Percentiles rank a stretch among this genome's conserved stretches.
Evolutionary conservation across 1,140 invertebrate genomes (phyloP).

Genomic region (Drosophila kepulauana): DNA sequence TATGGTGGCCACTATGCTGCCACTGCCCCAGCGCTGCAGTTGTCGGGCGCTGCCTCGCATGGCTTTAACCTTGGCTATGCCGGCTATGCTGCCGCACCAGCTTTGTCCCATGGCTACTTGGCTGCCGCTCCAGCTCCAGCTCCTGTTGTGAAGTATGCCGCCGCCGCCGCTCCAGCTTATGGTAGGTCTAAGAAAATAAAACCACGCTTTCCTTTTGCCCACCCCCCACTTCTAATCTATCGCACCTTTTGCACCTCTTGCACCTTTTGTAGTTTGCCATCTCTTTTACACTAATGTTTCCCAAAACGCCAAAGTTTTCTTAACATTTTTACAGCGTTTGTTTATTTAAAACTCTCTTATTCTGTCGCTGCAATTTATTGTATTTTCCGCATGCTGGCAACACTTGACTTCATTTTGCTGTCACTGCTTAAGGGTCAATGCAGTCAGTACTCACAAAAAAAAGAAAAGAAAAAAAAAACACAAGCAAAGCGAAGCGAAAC

Average conservation of each 20-base stretch:
- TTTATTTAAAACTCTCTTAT: not conserved
- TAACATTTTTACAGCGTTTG: slow-evolving; percentile 30
- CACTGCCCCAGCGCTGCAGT: slow-evolving; percentile 70
- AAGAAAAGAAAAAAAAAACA: no score
- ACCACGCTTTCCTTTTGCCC: no score
- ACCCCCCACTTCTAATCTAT: not conserved
- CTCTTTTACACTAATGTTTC: slow-evolving; percentile 27
- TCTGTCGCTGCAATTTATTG: slow-evolving; percentile 28
- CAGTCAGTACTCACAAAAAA: not conserved
- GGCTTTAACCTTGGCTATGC: slow-evolving; percentile 49
- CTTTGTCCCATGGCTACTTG: slow-evolving; percentile 69
- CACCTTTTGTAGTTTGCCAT: not conserved
- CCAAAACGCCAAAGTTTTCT: not conserved
- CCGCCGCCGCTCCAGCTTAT: slow-evolving; percentile 75
- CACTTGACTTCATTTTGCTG: no score
- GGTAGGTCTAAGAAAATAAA: slow-evolving; percentile 59
- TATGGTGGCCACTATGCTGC: slow-evolving; percentile 40
- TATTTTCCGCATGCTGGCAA: slow-evolving; percentile 29
- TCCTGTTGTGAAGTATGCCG: slow-evolving; percentile 65
- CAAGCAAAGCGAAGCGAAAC: not conserved
- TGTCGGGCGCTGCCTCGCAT: slow-evolving; percentile 45
- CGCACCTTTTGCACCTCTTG: slow-evolving; percentile 24
- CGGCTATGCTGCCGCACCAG: slow-evolving; percentile 52
- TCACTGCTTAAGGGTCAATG: slow-evolving; percentile 4
- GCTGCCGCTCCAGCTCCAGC: slow-evolving; percentile 67